phyloP scores from a whole-genome alignment of 2,888 invertebrate species.

The Xestia ashworthii region DNA sequence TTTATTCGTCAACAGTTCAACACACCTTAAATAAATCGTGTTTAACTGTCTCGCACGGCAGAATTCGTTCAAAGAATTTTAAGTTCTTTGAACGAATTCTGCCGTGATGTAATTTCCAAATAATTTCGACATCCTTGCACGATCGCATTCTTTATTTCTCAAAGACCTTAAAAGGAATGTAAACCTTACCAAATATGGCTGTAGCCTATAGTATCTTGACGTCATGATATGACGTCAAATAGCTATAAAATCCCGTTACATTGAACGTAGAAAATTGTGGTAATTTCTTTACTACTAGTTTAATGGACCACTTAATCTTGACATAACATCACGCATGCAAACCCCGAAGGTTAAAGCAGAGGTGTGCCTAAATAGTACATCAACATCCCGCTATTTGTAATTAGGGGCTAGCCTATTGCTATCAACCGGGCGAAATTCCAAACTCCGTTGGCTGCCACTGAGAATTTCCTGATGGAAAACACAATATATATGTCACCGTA shows the following conservation, averaged over 20 bases:
- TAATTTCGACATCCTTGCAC: slow-evolving; percentile 37
- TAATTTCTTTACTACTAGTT: slow-evolving; percentile 12
- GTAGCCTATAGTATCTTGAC: background rate
- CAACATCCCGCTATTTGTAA: too few species aligned
- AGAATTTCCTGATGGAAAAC: too few species aligned
- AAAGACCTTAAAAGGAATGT: slow-evolving; percentile 7
- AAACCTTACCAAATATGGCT: slow-evolving; percentile 2
- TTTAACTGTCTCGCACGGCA: too few species aligned
- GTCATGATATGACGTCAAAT: slow-evolving; percentile 39
- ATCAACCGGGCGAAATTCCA: too few species aligned
- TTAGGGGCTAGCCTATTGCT: too few species aligned
- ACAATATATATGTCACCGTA: too few species aligned
- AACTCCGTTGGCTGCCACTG: too few species aligned
- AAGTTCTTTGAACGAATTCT: slow-evolving; percentile 20
- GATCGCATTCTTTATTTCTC: slow-evolving; percentile 10
- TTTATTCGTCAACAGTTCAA: background rate
- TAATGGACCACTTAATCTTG: background rate
- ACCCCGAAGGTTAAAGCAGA: too few species aligned
- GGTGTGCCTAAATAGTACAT: too few species aligned
- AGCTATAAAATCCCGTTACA: slow-evolving; percentile 16
- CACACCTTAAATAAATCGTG: background rate
- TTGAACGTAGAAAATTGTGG: slow-evolving; percentile 12
- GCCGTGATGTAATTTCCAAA: background rate
- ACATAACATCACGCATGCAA: too few species aligned
- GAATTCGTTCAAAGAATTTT: too few species aligned